Evolutionary conservation across 2,113 vertebrate genomes (phyloP).

Genomic region (Desmodus rotundus): DNA sequence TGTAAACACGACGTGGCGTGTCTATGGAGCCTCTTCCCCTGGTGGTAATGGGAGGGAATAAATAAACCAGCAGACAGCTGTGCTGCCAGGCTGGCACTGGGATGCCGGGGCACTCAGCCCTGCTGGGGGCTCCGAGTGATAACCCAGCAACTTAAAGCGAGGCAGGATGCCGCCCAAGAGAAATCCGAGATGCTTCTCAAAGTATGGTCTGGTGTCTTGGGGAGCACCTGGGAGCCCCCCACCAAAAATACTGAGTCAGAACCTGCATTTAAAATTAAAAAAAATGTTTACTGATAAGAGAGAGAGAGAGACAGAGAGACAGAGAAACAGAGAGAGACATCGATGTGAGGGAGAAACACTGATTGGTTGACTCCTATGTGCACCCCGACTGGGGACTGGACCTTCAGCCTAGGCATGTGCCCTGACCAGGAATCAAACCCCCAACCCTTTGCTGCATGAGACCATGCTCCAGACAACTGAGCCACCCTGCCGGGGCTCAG

Average conservation of each 20-base stretch:
- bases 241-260: neutral
- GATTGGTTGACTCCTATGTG: too few species aligned
- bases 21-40: neutral
- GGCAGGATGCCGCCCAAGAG: neutral
- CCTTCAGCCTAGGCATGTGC: too few species aligned
- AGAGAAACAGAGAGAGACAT: too few species aligned
- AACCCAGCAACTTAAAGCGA: neutral
- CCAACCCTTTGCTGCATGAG: too few species aligned
- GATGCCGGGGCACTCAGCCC: neutral
- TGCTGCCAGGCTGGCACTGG: slow-evolving; percentile 62
- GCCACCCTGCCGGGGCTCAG: neutral
- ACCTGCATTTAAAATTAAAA: neutral
- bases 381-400: too few species aligned
- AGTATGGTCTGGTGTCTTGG: rapidly evolving
- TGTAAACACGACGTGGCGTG: slow-evolving; percentile 76
- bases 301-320: too few species aligned
- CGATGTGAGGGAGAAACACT: too few species aligned
- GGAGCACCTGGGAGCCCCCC: too few species aligned
- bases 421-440: too few species aligned
- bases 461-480: too few species aligned
- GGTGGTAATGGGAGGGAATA: slow-evolving; percentile 61
- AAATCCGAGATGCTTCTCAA: neutral
- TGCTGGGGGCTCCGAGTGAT: neutral
- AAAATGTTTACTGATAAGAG: too few species aligned
- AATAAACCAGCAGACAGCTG: slow-evolving; percentile 78